Percentiles rank a stretch among this genome's conserved stretches.
These are phyloP conservation scores for Holothuria leucospilota DNA, from an alignment of 53 echinoderm and acorn worm species.

Conservation along the genomic window DNA sequence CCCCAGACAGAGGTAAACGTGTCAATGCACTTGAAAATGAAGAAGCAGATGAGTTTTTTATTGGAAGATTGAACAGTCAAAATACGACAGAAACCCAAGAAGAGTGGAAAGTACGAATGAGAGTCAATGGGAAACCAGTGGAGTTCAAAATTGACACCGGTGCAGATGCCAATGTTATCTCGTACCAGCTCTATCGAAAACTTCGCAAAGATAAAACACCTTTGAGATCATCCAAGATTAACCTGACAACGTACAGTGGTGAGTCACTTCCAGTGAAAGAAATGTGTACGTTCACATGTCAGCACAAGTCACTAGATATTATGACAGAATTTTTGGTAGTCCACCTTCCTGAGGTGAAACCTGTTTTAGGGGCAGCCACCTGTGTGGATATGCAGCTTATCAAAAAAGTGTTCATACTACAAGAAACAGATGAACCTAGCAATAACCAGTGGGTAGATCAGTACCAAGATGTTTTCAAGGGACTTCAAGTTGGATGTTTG, in stretches of 20 bases:
- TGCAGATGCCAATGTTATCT: neutral
- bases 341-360: neutral
- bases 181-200: neutral
- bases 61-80: no score
- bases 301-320: neutral
- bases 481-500: constrained; percentile 46
- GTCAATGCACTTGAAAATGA: no score
- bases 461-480: neutral
- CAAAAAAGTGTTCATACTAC: neutral
- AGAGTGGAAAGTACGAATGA: neutral
- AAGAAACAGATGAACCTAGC: no score
- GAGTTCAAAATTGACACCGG: neutral
- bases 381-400: neutral
- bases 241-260: neutral
- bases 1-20: no score
- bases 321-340: neutral
- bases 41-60: no score
- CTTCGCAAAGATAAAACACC: neutral
- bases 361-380: neutral
- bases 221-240: neutral
- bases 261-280: neutral
- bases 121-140: neutral
- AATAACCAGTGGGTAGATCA: neutral
- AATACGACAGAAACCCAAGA: neutral
- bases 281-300: neutral